Evolutionary conservation across 2,113 vertebrate genomes (phyloP).

Genomic region (Cyrtonyx montezumae): DNA sequence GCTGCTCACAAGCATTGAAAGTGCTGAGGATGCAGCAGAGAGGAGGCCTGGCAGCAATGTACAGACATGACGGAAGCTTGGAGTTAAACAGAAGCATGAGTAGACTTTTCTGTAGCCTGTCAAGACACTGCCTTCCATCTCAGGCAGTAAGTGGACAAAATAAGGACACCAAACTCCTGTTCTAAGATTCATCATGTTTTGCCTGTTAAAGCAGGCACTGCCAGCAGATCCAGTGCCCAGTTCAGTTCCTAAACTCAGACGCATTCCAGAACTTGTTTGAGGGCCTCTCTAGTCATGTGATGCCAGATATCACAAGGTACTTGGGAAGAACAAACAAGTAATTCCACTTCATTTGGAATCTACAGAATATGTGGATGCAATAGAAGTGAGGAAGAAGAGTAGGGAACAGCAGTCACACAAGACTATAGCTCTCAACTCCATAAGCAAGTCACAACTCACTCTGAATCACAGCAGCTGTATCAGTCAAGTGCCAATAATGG

Average conservation of each 20-base stretch:
- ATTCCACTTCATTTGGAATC: not conserved
- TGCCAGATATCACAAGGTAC: not conserved
- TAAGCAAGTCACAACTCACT: slow-evolving; percentile 5
- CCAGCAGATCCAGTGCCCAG: not conserved
- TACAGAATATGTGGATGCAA: not conserved
- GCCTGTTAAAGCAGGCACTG: not conserved
- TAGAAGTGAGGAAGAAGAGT: not conserved
- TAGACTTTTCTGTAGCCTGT: not conserved
- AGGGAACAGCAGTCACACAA: not conserved
- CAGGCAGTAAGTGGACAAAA: not conserved
- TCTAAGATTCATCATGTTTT: not conserved
- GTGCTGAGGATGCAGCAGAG: not conserved
- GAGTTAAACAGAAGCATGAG: not conserved
- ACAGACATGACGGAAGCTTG: not conserved
- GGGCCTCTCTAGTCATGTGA: not conserved
- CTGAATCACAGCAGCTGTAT: not conserved
- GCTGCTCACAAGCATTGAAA: not conserved
- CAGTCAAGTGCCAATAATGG: not conserved
- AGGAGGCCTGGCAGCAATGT: not conserved
- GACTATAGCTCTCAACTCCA: not conserved
- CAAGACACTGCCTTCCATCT: not conserved
- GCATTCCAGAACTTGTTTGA: not conserved
- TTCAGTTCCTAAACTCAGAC: not conserved
- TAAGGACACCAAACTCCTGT: not conserved
- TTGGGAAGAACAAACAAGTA: not conserved